Percentiles rank a stretch among this genome's conserved stretches.
Evolutionary conservation across 2,797 vertebrate species (phyloP).

Genomic region (Hipposideros larvatus): DNA sequence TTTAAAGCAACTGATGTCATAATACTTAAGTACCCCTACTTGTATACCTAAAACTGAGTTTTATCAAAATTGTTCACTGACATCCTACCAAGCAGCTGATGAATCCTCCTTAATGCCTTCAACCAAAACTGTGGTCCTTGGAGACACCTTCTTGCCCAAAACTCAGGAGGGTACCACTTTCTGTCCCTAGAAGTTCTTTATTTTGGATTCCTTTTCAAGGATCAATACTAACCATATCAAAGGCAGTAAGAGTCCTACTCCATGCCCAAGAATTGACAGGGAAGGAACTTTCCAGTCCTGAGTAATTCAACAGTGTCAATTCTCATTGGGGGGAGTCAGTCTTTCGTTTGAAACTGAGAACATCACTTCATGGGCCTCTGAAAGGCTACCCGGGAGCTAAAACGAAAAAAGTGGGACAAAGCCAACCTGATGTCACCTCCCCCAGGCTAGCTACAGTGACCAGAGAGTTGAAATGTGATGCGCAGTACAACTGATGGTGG

Average conservation of each 20-base stretch:
- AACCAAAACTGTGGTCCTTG: not conserved
- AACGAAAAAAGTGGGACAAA: not conserved
- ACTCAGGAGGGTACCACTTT: not conserved
- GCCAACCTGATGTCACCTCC: not conserved
- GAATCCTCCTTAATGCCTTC: not conserved
- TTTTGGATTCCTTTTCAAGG: not conserved
- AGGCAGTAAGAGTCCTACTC: not conserved
- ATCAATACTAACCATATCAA: not conserved
- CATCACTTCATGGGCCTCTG: not conserved
- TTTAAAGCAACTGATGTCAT: not conserved
- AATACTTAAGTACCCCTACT: not conserved
- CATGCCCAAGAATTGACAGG: not conserved
- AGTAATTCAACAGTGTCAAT: not conserved
- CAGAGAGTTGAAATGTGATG: not conserved
- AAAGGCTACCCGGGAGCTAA: not conserved
- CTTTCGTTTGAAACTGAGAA: not conserved
- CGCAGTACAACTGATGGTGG: not conserved
- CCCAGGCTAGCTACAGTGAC: not conserved
- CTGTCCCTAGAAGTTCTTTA: not conserved
- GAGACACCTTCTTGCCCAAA: not conserved
- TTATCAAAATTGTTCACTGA: not conserved
- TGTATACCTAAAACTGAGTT: not conserved
- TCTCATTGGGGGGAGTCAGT: not conserved
- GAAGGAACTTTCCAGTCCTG: not conserved
- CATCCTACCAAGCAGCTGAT: not conserved